These are phyloP conservation scores for Oceanodroma leucorhoa DNA, from an alignment of 2,797 vertebrate species.

Conservation along the genomic window DNA sequence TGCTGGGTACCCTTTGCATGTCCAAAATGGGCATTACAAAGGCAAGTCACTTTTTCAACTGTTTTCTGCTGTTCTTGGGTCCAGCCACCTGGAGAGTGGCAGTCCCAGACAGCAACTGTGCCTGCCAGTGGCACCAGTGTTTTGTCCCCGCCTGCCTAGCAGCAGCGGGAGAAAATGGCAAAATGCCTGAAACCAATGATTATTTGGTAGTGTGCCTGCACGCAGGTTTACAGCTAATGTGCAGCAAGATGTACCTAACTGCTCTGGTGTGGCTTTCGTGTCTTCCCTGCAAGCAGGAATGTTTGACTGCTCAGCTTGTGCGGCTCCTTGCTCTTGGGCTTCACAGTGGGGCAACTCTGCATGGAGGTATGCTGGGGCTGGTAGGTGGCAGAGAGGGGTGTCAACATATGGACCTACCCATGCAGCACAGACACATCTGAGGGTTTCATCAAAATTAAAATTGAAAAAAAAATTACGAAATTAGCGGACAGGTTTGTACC, in stretches of 20 bases:
- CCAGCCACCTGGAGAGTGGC: not conserved
- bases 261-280: not conserved
- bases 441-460: not conserved
- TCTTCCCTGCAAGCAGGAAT: not conserved
- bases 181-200: not conserved
- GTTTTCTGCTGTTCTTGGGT: not conserved
- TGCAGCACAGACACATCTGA: not conserved
- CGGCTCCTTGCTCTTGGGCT: not conserved
- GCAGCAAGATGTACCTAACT: not conserved
- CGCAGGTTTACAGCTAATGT: not conserved
- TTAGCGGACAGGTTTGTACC: not conserved
- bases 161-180: not conserved
- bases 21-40: not conserved
- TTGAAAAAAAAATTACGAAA: not conserved
- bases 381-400: accelerated
- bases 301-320: not conserved
- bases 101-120: not conserved
- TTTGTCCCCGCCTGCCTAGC: not conserved
- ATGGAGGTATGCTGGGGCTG: accelerated
- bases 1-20: accelerated
- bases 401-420: not conserved
- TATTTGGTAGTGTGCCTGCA: not conserved
- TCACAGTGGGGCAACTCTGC: not conserved
- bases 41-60: not conserved
- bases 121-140: not conserved